Evolutionary conservation across 2,797 vertebrate species (phyloP), one percentile per base, ranked within the genome.

Genomic region (Benthosema pterotum): DNA sequence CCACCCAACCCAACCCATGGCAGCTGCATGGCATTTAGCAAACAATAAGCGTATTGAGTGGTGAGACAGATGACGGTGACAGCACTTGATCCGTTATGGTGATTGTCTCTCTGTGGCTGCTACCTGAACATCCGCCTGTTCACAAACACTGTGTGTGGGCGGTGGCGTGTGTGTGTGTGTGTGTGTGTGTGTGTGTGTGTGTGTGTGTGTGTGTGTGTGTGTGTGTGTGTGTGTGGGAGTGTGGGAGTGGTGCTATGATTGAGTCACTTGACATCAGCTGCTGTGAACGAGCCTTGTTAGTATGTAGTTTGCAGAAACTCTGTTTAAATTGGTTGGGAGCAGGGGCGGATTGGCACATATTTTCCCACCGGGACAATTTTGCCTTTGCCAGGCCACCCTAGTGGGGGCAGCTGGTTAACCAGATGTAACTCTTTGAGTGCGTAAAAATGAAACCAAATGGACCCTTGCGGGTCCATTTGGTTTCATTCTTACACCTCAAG

Each of bases 11-110:
- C 61, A 53, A 48, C 55, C 49, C 22, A 25, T 65, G 69, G 60
- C 42, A 51, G 43, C 66, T 71, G n/a, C n/a, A n/a, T n/a, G 55
- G 45, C 60, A 80, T 74, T 53, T 67, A n/a, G 73, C 51, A 75
- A 75, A 77, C 62, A 75, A 75, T n/a, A n/a, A 78, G 60, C 63
- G 58, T 60, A 55, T 3, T 0, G 6, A 59, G 58, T 47, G 65
- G 61, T 6, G 49, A 72, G 54, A 13, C 47, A 47, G 71, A 51
- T 28, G 19, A 60, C 45, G 22, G 45, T 42, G 71, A 58, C 60
- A 14, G 69, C 47, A 51, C 64, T 69, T 4, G 7, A 67, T 57
- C 74, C 48, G 71, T 61, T 70, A 57, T 25, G 69, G 32, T 59
- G 45, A 75, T 72, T n/a, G 17, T 60, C 61, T 25, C 22, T 25